Conservation (phyloP, 2,888 invertebrate species). For the Zygaena filipendulae region DNA sequence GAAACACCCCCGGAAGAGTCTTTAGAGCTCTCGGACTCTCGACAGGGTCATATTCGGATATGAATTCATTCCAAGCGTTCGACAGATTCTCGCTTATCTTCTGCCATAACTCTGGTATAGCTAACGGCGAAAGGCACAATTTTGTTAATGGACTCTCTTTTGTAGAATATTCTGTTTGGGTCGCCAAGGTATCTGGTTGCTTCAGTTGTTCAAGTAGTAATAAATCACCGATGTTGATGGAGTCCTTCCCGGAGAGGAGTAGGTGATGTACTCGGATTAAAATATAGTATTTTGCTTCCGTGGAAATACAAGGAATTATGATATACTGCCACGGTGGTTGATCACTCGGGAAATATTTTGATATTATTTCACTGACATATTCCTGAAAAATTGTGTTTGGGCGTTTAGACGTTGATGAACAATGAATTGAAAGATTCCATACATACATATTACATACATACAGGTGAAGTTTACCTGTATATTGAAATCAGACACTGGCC, state of each 20-base stretch:
- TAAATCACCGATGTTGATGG: conserved; percentile 79
- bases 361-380: conserved; percentile 80
- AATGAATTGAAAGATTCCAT: background rate
- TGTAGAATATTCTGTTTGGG: conserved; percentile 26
- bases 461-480: conserved; percentile 76
- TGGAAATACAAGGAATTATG: conserved; percentile 70
- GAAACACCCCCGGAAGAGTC: conserved; percentile 66
- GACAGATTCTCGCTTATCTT: conserved; percentile 75
- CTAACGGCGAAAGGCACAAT: conserved; percentile 70
- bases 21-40: conserved; percentile 76
- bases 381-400: too few species aligned
- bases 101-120: conserved; percentile 73
- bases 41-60: conserved; percentile 80
- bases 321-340: conserved; percentile 86
- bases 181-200: conserved; percentile 37
- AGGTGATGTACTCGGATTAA: conserved; percentile 81
- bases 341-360: conserved; percentile 78
- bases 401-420: too few species aligned
- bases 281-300: conserved; percentile 73
- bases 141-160: conserved; percentile 58
- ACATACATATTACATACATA: too few species aligned
- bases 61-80: conserved; percentile 84
- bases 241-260: conserved; percentile 75
- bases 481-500: conserved; percentile 76
- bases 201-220: conserved; percentile 68